A percentile compares a stretch with the other conserved stretches of the same genome.
Evolutionary conservation across 2,113 vertebrate species (phyloP).

Genomic region (Turnix velox): DNA sequence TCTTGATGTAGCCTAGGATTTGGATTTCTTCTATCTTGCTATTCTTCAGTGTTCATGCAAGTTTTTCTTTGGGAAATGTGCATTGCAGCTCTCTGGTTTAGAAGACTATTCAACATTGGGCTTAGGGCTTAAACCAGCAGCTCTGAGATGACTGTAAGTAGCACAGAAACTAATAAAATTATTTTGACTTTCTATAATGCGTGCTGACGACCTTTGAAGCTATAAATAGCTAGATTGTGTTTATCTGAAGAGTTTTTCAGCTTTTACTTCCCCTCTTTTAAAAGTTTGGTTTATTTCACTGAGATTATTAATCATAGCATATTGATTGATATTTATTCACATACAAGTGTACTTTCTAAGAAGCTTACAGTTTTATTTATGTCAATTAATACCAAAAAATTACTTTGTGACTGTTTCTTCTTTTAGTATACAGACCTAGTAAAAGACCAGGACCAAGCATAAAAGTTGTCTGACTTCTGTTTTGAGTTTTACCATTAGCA

Average conservation of each 20-base stretch:
- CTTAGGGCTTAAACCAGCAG: neutral
- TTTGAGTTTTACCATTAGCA: neutral
- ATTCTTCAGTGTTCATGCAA: neutral
- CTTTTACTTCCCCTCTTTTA: neutral
- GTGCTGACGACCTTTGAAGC: neutral
- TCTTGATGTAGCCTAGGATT: too few species aligned
- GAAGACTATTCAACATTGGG: neutral
- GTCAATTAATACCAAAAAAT: neutral
- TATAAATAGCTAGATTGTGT: neutral
- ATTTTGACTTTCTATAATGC: neutral
- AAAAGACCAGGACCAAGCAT: neutral
- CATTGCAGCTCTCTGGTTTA: neutral
- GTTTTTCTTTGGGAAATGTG: neutral
- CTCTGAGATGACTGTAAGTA: neutral
- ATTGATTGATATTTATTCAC: neutral
- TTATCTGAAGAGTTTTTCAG: neutral
- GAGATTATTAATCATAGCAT: neutral
- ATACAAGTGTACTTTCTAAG: neutral
- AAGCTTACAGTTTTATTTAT: neutral
- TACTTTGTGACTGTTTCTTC: neutral
- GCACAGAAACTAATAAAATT: neutral
- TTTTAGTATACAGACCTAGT: neutral
- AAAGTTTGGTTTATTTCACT: neutral
- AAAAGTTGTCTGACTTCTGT: neutral
- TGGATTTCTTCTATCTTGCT: neutral